Evolutionary conservation across 2,797 vertebrate genomes (phyloP).

Genomic region (Hippopotamyrus pictus): DNA sequence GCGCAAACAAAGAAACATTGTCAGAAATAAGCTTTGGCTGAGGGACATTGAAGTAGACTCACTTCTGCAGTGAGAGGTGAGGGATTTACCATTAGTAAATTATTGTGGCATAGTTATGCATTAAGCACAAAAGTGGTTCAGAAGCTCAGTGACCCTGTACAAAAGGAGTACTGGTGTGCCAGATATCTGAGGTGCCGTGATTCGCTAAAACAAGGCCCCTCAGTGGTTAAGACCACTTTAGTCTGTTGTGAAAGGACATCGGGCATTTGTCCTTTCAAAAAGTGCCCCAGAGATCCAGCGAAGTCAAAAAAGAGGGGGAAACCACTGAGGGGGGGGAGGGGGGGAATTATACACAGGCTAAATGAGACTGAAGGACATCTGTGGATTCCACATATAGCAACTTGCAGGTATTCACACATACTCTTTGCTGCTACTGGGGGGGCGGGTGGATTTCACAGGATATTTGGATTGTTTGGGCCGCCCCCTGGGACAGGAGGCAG

Average conservation of each 20-base stretch:
- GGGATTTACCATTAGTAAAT: neutral
- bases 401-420: conserved; percentile 61
- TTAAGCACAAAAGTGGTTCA: neutral
- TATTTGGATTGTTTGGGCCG: conserved; percentile 55
- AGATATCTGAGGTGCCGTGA: neutral
- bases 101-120: neutral
- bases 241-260: neutral
- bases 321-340: neutral
- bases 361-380: neutral
- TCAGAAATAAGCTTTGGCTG: neutral
- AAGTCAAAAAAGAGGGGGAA: neutral
- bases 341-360: neutral
- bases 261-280: neutral
- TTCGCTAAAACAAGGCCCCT: neutral
- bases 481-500: conserved; percentile 66
- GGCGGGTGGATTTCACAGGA: conserved; percentile 49
- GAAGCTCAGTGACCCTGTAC: conserved; percentile 12
- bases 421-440: conserved; percentile 65
- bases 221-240: neutral
- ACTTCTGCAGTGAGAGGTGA: neutral
- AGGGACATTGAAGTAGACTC: neutral
- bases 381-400: conserved; percentile 21
- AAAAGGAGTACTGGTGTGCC: neutral
- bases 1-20: neutral
- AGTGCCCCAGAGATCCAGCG: neutral